A percentile compares a stretch with the other conserved stretches of the same genome.
phyloP scores from a whole-genome alignment of 2,113 vertebrate species.

The Tachycineta bicolor region DNA sequence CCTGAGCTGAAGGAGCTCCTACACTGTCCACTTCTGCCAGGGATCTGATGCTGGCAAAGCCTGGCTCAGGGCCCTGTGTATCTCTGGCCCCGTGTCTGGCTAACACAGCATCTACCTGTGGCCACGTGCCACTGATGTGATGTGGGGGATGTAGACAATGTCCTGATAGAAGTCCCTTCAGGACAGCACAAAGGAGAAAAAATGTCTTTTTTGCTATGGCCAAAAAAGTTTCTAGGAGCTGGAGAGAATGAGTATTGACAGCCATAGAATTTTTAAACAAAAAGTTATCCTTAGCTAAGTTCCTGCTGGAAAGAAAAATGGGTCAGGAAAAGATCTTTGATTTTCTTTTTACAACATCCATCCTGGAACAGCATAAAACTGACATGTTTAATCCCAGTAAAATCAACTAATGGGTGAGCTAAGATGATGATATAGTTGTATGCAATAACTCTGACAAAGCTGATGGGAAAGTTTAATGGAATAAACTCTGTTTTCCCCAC shows the following conservation, averaged over 20 bases:
- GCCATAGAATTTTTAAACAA: not conserved
- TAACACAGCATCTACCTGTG: rapidly evolving
- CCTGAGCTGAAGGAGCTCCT: not conserved
- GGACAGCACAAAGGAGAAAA: not conserved
- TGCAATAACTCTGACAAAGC: not conserved
- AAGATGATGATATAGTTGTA: not conserved
- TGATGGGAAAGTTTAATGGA: not conserved
- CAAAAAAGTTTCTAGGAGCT: not conserved
- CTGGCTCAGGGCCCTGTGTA: not conserved
- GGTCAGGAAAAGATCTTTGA: not conserved
- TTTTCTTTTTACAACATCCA: not conserved
- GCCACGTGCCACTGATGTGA: rapidly evolving
- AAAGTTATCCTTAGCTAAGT: not conserved
- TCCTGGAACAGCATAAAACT: not conserved
- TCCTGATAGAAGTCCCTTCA: not conserved
- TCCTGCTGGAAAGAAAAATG: not conserved
- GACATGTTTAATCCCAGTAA: not conserved
- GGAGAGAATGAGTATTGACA: not conserved
- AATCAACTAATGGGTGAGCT: not conserved
- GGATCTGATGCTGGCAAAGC: not conserved
- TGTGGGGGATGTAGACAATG: not conserved
- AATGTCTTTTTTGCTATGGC: not conserved
- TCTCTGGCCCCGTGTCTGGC: not conserved
- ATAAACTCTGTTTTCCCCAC: not conserved
- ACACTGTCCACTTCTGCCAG: rapidly evolving